phyloP scores from a whole-genome alignment of 2,888 invertebrate species.

The Luperina nickerlii region DNA sequence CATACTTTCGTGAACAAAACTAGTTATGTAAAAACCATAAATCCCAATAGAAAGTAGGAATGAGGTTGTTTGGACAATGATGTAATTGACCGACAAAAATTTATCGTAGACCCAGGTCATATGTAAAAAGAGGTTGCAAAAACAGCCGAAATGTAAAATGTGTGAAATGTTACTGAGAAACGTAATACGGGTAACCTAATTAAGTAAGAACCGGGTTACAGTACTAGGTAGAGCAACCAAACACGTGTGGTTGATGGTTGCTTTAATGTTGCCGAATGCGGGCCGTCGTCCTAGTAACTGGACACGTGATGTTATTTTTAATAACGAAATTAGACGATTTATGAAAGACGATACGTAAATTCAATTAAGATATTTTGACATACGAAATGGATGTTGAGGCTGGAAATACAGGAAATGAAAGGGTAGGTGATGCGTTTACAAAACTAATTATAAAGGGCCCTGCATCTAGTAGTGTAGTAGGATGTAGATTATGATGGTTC shows the following conservation, averaged over 20 bases:
- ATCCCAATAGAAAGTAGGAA: slow-evolving; percentile 64
- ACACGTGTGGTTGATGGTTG: slow-evolving; percentile 56
- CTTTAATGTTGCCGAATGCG: slow-evolving; percentile 58
- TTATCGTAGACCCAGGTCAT: slow-evolving; percentile 39
- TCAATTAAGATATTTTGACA: slow-evolving; percentile 37
- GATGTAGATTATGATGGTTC: not conserved
- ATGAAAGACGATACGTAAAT: slow-evolving; percentile 54
- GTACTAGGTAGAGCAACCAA: slow-evolving; percentile 66
- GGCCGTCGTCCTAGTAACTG: slow-evolving; percentile 48
- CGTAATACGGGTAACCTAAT: slow-evolving; percentile 76
- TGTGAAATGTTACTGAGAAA: slow-evolving; percentile 74
- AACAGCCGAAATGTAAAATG: slow-evolving; percentile 70
- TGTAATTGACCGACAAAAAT: slow-evolving; percentile 58
- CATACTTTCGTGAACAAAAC: slow-evolving; percentile 58
- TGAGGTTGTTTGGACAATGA: slow-evolving; percentile 63
- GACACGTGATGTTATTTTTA: slow-evolving; percentile 57
- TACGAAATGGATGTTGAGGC: not conserved
- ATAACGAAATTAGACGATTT: slow-evolving; percentile 45
- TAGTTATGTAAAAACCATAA: slow-evolving; percentile 64
- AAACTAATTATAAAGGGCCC: not conserved
- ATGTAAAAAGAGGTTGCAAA: slow-evolving; percentile 74
- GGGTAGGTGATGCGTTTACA: not conserved
- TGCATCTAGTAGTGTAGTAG: not conserved
- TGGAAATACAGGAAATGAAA: slow-evolving; percentile 12
- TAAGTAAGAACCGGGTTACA: slow-evolving; percentile 82